phyloP scores from a whole-genome alignment of 2,888 invertebrate genomes.

The Euclidia mi region DNA sequence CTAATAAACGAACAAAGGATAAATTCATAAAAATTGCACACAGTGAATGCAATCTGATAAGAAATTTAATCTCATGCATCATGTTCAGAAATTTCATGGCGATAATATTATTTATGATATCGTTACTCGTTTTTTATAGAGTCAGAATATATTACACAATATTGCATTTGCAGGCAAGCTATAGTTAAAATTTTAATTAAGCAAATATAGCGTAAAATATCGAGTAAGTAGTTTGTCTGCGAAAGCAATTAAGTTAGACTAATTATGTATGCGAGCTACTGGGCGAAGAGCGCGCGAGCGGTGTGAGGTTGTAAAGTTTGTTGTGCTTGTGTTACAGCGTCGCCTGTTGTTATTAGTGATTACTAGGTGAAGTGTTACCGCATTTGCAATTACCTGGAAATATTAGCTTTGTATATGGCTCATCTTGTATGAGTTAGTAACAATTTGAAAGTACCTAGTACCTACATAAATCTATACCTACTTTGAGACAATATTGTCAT shows the following conservation, averaged over 20 bases:
- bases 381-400: too few relatives aligned
- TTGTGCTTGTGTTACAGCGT: constrained; percentile 26
- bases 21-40: background rate
- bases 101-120: constrained; percentile 18
- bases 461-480: too few relatives aligned
- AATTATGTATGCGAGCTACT: constrained; percentile 45
- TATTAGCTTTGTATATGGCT: too few relatives aligned
- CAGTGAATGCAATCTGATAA: background rate
- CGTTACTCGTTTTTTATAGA: constrained; percentile 29
- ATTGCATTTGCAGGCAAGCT: constrained; percentile 43
- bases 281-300: constrained; percentile 11
- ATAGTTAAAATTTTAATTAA: constrained; percentile 39
- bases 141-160: too few relatives aligned
- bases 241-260: constrained; percentile 58
- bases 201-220: constrained; percentile 42
- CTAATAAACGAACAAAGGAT: too few relatives aligned
- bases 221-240: constrained; percentile 55
- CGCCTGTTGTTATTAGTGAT: constrained; percentile 22
- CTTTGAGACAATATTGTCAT: too few relatives aligned
- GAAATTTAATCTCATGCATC: constrained; percentile 13
- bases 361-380: background rate
- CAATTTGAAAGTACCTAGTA: too few relatives aligned
- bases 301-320: constrained; percentile 20
- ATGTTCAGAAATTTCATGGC: constrained; percentile 10
- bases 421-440: too few relatives aligned